These are phyloP conservation scores for Eucidaris tribuloides DNA, from an alignment of 35 echinoderm and acorn worm species.

Conservation along the genomic window DNA sequence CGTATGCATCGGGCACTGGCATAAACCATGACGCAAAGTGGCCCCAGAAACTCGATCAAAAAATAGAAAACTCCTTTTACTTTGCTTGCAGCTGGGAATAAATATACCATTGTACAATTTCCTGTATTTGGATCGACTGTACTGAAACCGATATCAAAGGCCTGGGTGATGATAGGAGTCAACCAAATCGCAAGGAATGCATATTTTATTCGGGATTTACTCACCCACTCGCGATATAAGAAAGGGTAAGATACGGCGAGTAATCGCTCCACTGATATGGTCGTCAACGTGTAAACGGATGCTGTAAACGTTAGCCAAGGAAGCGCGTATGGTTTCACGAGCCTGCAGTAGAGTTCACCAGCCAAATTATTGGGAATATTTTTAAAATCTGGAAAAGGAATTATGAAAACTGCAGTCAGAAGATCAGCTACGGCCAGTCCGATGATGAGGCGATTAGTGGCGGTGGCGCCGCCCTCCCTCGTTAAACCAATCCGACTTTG, in stretches of 20 bases:
- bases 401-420: neutral
- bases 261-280: neutral
- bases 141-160: neutral
- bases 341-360: neutral
- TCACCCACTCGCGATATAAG: neutral
- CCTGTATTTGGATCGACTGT: neutral
- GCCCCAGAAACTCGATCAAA: neutral
- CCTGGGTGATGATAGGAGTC: neutral
- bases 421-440: constrained; percentile 4
- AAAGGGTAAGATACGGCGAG: constrained; percentile 3
- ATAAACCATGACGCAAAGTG: neutral
- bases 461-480: neutral
- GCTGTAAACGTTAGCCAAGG: neutral
- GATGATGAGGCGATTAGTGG: constrained; percentile 3
- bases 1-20: too few species aligned
- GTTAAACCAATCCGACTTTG: neutral
- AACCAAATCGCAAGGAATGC: neutral
- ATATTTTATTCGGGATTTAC: neutral
- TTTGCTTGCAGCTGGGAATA: neutral
- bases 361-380: neutral
- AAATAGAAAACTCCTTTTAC: neutral
- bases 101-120: neutral
- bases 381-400: neutral
- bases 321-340: neutral
- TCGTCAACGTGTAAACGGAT: neutral